A percentile compares a stretch with the other conserved stretches of the same genome.
These are phyloP conservation scores for Drosophila elegans DNA, from an alignment of 1,140 invertebrate genomes.

Conservation along the genomic window DNA sequence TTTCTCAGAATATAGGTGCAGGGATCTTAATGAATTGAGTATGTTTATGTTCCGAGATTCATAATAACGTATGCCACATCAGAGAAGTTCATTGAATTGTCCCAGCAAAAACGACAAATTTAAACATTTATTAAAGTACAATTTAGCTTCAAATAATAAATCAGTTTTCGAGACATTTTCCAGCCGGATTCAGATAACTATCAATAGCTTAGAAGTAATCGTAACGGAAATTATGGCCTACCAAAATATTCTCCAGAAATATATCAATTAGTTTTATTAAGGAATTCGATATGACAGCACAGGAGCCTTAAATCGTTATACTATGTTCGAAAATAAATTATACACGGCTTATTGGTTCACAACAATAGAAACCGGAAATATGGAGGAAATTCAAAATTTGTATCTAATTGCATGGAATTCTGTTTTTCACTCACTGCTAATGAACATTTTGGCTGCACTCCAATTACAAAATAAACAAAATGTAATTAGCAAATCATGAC, in stretches of 20 bases:
- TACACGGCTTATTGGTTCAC: slow-evolving; percentile 13
- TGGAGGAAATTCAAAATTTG: slow-evolving; percentile 11
- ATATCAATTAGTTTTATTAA: slow-evolving; percentile 40
- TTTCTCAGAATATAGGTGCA: slow-evolving; percentile 15
- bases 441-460: slow-evolving; percentile 33
- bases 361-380: slow-evolving; percentile 6
- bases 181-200: background rate
- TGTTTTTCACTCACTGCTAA: slow-evolving; percentile 18
- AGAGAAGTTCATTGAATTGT: too few relatives aligned
- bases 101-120: background rate
- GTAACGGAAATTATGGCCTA: slow-evolving; percentile 17
- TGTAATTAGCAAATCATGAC: slow-evolving; percentile 28
- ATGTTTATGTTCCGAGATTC: slow-evolving; percentile 10
- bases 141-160: too few relatives aligned
- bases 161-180: background rate
- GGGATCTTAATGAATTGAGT: slow-evolving; percentile 25
- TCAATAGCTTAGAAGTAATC: slow-evolving; percentile 5
- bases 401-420: slow-evolving; percentile 20
- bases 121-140: slow-evolving; percentile 10
- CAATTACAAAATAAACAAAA: slow-evolving; percentile 40
- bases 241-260: slow-evolving; percentile 14
- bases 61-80: background rate
- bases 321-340: slow-evolving; percentile 28
- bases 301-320: slow-evolving; percentile 21
- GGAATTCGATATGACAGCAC: slow-evolving; percentile 20